Base-by-base conservation (phyloP, 2,888 invertebrate genomes). In the Caenorhabditis angaria region DNA sequence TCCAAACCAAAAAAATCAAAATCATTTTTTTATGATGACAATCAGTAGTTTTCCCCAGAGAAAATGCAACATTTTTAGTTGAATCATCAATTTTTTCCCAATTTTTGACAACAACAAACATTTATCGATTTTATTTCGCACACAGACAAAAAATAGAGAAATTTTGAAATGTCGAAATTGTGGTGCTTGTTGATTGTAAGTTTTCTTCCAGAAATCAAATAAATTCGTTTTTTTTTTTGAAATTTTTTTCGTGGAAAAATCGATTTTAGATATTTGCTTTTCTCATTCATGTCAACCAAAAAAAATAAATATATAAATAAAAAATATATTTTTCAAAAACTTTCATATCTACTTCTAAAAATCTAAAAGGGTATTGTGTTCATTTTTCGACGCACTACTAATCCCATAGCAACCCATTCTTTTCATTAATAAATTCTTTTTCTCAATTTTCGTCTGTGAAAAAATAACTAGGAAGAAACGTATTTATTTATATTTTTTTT, bases 381-480 rank as follows among this genome's bases (percentile, higher is more conserved):
- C 48, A 41, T 24, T 25, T 6, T 25, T 50, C 12, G 50, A 24
- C 61, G 51, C 55, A 56, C 53, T 62, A 58, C 62, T 67, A 67
- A 67, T 67, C 67, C 67, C 67, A 57, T 68, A 63, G 68, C 63
- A 68, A 68, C 63, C 55, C 22, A 6, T 6, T 12, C 51, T 51
- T 25, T 48, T 32, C 10, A 18, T 41, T 18, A 41, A 18, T 41
- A 41, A 18, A 41, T 41, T 41, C 18, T 41, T 41, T 41, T 41
- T 18, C 18, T 41, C 8, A 41, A 41, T n/a, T n/a, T n/a, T n/a
- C n/a, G n/a, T n/a, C n/a, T n/a, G n/a, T n/a, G n/a, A n/a, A n/a
- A n/a, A n/a, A n/a, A n/a, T n/a, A n/a, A n/a, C n/a, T n/a, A n/a
- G n/a, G n/a, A n/a, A n/a, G n/a, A n/a, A n/a, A n/a, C n/a, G 18